A percentile compares a stretch with the other conserved stretches of the same genome.
These are phyloP conservation scores for Aphodius sticticus DNA, from an alignment of 2,888 invertebrate genomes.

Conservation along the genomic window DNA sequence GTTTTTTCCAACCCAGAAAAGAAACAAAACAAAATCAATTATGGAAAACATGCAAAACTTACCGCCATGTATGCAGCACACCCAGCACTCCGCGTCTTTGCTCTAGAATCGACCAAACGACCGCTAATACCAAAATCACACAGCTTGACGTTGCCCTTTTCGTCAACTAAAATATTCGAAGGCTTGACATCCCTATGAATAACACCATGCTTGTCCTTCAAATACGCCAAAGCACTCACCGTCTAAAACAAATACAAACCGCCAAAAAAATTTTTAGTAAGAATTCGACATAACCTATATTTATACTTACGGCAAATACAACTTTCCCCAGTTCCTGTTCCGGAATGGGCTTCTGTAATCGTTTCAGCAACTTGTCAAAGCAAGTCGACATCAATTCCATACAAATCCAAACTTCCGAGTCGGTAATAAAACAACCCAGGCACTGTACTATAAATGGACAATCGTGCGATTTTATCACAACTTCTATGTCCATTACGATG, in stretches of 20 bases:
- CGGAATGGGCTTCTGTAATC: slow-evolving; percentile 88
- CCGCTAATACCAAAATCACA: slow-evolving; percentile 99
- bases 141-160: slow-evolving; percentile 93
- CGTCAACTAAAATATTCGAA: slow-evolving; percentile 96
- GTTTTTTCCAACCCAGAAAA: too few species aligned
- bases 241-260: slow-evolving; percentile 68
- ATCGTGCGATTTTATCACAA: slow-evolving; percentile 96
- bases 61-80: slow-evolving; percentile 99
- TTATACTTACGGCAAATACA: slow-evolving; percentile 84
- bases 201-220: slow-evolving; percentile 96
- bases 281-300: background rate
- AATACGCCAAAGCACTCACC: slow-evolving; percentile 94
- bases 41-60: slow-evolving; percentile 57
- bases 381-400: slow-evolving; percentile 99
- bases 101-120: slow-evolving; percentile 96
- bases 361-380: slow-evolving; percentile 94
- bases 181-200: slow-evolving; percentile 99
- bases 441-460: slow-evolving; percentile 98
- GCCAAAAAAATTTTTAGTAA: slow-evolving; percentile 13
- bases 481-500: slow-evolving; percentile 98
- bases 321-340: slow-evolving; percentile 97
- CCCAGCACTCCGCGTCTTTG: slow-evolving; percentile 95
- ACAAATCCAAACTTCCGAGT: slow-evolving; percentile 99
- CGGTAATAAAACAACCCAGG: slow-evolving; percentile 96
- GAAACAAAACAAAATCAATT: too few species aligned